A percentile compares a stretch with the other conserved stretches of the same genome.
Conservation (phyloP, 2,113 vertebrate species). For the Thamnaconus septentrionalis region DNA sequence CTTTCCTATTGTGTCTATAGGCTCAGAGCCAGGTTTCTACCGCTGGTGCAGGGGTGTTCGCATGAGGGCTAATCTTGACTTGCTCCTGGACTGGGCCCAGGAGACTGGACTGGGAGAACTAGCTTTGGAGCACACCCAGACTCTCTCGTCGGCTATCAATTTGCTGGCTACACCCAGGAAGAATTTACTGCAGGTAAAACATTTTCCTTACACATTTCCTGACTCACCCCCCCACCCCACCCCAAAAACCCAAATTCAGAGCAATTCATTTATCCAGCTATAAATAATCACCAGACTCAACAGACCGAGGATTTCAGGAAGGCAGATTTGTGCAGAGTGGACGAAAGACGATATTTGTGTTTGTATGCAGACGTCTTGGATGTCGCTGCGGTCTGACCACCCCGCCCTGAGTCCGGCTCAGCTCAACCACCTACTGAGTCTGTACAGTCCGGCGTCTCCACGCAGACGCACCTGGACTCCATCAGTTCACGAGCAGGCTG, state of each 20-base stretch:
- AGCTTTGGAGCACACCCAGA: slow-evolving; percentile 68
- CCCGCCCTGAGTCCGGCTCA: slow-evolving; percentile 71
- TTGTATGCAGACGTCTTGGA: slow-evolving; percentile 70
- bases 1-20: slow-evolving; percentile 47
- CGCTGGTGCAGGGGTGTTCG: slow-evolving; percentile 78
- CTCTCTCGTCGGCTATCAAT: slow-evolving; percentile 75
- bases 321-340: not conserved
- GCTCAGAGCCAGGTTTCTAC: slow-evolving; percentile 76
- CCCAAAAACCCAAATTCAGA: not conserved
- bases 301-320: not conserved
- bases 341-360: not conserved
- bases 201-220: not conserved
- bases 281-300: slow-evolving; percentile 11
- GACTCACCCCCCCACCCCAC: too few relatives aligned
- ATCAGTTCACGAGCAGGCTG: slow-evolving; percentile 46
- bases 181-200: slow-evolving; percentile 74
- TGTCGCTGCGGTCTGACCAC: slow-evolving; percentile 67
- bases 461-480: slow-evolving; percentile 70
- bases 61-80: slow-evolving; percentile 75
- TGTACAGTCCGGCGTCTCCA: slow-evolving; percentile 66
- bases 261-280: slow-evolving; percentile 2
- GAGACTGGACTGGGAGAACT: slow-evolving; percentile 68
- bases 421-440: slow-evolving; percentile 77
- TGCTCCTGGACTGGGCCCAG: slow-evolving; percentile 79
- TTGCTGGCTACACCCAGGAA: slow-evolving; percentile 77